Base-by-base conservation (phyloP, 2,888 invertebrate genomes). In the Conomelus anceps region DNA sequence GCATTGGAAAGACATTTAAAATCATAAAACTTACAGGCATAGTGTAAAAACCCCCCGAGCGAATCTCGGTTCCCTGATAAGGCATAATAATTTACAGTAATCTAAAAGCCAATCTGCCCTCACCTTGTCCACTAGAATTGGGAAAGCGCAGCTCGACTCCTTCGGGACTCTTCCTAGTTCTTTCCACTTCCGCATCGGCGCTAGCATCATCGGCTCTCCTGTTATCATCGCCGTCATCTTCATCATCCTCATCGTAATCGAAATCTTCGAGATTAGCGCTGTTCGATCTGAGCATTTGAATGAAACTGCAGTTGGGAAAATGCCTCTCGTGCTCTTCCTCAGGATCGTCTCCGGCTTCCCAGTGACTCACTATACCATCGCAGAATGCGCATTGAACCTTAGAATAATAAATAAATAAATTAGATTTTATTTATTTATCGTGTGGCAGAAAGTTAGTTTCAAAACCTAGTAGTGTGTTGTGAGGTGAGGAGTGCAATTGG, bases 311-410 rank as follows among this genome's bases (percentile, higher is more conserved):
- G 86, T 93, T 92, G 0, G 95, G 95, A 92, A 95, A 96, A 92
- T 94, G 94, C 89, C 94, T 93, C 92, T 94, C 94, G 92, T 97
- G 97, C 91, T 97, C 96, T 91, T 94, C 93, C 90, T 96, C 94
- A 0, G 97, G 97, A 91, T 95, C 94, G 93, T 95, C 96, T 91
- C 96, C 96, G n/a, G 94, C 93, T 92, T 95, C 95, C 95, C 96
- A 97, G 41, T 94, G 93, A 11, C 95, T 94, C 84, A 96, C 94
- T 90, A 96, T 94, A 0, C 96, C 96, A 85, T 95, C 95, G 92
- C 98, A 98, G 94, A 96, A 98, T 0, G 96, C 97, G 93, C 98
- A 98, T 90, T 96, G 95, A 0, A 98, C 96, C 92, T 95, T 94
- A 87, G 91, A 91, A 89, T 24, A 89, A 88, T 88, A 63, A 89